A percentile compares a stretch with the other conserved stretches of the same genome.
These are phyloP conservation scores for Accipiter virgatus DNA, from an alignment of 2,113 vertebrate genomes.

Conservation along the genomic window DNA sequence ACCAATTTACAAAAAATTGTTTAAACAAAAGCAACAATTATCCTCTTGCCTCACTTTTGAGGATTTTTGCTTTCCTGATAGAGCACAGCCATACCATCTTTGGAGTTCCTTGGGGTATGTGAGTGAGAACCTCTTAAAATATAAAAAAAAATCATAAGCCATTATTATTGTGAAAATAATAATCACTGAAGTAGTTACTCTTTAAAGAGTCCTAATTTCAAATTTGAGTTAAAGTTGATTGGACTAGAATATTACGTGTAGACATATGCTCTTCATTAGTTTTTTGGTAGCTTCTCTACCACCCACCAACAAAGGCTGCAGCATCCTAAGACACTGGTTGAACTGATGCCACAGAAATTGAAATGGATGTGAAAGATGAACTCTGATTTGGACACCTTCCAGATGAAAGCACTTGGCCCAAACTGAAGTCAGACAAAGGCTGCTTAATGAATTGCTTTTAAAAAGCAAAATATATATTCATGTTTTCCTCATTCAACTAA, in stretches of 20 bases:
- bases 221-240: background rate
- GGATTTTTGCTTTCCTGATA: background rate
- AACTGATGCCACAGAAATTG: background rate
- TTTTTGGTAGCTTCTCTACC: background rate
- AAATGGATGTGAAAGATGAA: background rate
- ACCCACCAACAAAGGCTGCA: background rate
- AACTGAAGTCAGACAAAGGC: background rate
- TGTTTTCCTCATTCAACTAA: background rate
- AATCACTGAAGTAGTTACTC: background rate
- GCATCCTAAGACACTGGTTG: background rate
- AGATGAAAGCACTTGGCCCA: background rate
- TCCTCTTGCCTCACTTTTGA: background rate
- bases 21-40: background rate
- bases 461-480: background rate
- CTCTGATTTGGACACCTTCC: background rate
- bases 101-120: background rate
- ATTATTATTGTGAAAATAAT: background rate
- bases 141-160: background rate
- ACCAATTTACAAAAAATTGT: background rate
- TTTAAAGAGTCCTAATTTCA: background rate
- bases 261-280: background rate
- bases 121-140: background rate
- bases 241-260: background rate
- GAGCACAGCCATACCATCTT: background rate
- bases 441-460: background rate